phyloP scores from a whole-genome alignment of 1,140 invertebrate species.

The Solenopsis invicta region DNA sequence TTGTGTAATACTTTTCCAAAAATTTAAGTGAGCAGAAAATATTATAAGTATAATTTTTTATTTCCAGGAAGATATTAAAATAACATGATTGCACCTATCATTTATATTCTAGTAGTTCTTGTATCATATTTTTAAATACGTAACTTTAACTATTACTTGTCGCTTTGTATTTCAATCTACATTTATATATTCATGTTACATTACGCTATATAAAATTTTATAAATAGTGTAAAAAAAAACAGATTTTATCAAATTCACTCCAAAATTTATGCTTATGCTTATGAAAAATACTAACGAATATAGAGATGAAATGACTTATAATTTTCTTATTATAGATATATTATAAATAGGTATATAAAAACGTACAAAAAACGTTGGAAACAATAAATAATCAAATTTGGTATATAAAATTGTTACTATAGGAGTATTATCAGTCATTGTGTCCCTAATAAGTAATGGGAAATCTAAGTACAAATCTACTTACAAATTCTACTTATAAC shows the following conservation, averaged over 20 bases:
- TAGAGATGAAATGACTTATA: conserved; percentile 49
- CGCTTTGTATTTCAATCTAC: conserved; percentile 4
- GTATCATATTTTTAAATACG: neutral
- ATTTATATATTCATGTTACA: neutral
- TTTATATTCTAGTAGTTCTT: neutral
- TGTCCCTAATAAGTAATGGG: conserved; percentile 66
- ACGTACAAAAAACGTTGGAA: conserved; percentile 62
- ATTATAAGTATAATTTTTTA: conserved; percentile 6
- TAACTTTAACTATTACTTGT: neutral
- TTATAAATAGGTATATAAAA: conserved; percentile 55
- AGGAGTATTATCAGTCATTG: conserved; percentile 77
- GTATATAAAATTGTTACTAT: conserved; percentile 67
- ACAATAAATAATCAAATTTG: conserved; percentile 75
- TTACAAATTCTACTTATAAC: conserved; percentile 54
- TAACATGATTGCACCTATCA: neutral
- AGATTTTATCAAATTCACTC: neutral
- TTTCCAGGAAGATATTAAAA: neutral
- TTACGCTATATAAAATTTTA: conserved; percentile 31
- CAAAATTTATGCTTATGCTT: conserved; percentile 17
- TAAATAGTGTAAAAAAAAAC: conserved; percentile 44
- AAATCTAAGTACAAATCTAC: conserved; percentile 60
- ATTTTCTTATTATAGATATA: conserved; percentile 35
- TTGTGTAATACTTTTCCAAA: conserved; percentile 7
- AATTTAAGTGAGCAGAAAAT: neutral
- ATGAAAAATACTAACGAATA: conserved; percentile 14